Percentiles rank a stretch among this genome's conserved stretches.
Conservation (phyloP, 2,797 vertebrate species). For the Xenops minutus region DNA sequence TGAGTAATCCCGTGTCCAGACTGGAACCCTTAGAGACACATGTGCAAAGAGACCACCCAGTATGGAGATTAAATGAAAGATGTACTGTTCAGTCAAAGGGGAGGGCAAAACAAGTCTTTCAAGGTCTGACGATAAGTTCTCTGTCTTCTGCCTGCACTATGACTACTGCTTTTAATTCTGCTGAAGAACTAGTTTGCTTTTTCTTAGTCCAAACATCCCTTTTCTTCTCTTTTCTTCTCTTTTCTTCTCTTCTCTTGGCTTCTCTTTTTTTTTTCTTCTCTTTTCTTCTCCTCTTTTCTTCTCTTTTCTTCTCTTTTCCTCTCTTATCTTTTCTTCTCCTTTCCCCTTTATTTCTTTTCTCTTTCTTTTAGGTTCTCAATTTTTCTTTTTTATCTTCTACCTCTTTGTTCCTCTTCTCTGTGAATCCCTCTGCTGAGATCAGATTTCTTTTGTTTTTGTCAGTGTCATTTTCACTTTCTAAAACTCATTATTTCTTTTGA, state of each 20-base stretch:
- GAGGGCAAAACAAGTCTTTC: background rate
- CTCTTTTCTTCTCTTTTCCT: background rate
- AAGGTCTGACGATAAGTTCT: background rate
- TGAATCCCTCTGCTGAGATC: slow-evolving; percentile 35
- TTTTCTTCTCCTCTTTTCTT: background rate
- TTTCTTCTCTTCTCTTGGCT: background rate
- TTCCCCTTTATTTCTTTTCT: background rate
- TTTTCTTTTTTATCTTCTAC: slow-evolving; percentile 31
- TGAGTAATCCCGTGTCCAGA: fast-evolving
- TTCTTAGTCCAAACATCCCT: background rate
- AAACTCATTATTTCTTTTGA: slow-evolving; percentile 69
- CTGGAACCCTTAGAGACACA: background rate
- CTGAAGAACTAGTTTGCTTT: background rate
- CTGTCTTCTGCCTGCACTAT: background rate
- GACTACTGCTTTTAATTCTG: background rate
- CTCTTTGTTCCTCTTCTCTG: slow-evolving; percentile 59
- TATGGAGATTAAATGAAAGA: background rate
- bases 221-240: background rate
- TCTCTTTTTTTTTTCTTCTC: too few relatives aligned
- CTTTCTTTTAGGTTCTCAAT: background rate
- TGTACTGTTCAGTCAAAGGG: background rate
- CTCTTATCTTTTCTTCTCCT: background rate
- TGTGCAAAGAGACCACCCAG: background rate
- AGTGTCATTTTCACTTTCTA: slow-evolving; percentile 71
- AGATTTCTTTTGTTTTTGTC: slow-evolving; percentile 70